Evolutionary conservation across 2,888 invertebrate species (phyloP), one percentile per base, ranked within the genome.

Genomic region (Calameuta filiformis): DNA sequence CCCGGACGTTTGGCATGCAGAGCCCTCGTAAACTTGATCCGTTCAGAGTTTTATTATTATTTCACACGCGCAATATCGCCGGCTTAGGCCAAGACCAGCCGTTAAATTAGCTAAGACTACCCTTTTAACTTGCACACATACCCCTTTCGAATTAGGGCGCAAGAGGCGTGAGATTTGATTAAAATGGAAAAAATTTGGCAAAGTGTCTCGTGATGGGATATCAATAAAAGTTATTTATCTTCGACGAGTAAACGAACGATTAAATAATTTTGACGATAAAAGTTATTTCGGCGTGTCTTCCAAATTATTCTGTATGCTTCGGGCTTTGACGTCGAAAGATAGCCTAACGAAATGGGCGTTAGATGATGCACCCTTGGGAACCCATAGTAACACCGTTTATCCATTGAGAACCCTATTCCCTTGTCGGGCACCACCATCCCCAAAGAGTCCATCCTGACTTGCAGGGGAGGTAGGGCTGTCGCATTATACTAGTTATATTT

Each of bases 381-480:
- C 87, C 87, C 85, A 87, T 87, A 84, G 89, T 90, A 90, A 92
- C 92, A 92, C 91, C 91, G 92, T 92, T 92, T 92, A 92, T 92
- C 92, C 92, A 92, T 92, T 85, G 91, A 89, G 34, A 87, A 87
- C 85, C 88, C 86, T 87, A 82, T 83, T 82, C 77, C 84, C 81
- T 86, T 86, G 79, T 79, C 84, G 77, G 79, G 80, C 73, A 75
- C 76, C 73, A 75, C 74, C 78, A 68, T 30, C 31, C 56, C 69
- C 76, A 34, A 73, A 73, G 75, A 68, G 35, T 56, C 34, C 80
- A 75, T 31, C 71, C 12, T 33, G 31, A 33, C 71, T 69, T 34
- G 33, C 71, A 4, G 56, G 56, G 23, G 56, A 3, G 56, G 56
- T 15, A 56, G 56, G 56, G 1, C 74, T 78, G 73, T 23, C 76